A percentile compares a stretch with the other conserved stretches of the same genome.
Conservation (phyloP, 2,888 invertebrate species). For the Mimumesa dahlbomi region DNA sequence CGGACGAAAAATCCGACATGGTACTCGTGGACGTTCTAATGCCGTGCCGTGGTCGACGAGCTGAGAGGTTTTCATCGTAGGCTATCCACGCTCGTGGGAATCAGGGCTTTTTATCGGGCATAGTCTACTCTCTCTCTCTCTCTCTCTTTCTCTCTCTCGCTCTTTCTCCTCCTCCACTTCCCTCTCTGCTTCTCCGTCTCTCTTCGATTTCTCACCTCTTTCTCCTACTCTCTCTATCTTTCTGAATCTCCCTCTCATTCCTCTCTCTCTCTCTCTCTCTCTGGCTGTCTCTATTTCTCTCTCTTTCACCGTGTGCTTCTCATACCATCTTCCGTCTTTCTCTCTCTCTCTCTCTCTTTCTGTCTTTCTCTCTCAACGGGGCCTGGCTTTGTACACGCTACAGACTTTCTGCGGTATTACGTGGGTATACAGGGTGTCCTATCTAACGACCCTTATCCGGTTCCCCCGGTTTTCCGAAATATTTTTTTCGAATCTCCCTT, state of each 20-base stretch:
- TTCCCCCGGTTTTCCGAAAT: conserved; percentile 28
- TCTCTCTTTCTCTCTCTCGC: not conserved
- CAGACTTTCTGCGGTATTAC: conserved; percentile 54
- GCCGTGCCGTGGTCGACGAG: conserved; percentile 57
- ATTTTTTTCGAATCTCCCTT: not conserved
- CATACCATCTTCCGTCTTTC: conserved; percentile 21
- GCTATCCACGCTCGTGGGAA: conserved; percentile 69
- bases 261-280: conserved; percentile 1
- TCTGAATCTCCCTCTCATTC: conserved; percentile 20
- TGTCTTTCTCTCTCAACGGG: too few relatives aligned
- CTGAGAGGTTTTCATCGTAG: conserved; percentile 67
- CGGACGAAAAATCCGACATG: conserved; percentile 58
- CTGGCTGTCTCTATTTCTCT: conserved; percentile 3
- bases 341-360: conserved; percentile 22
- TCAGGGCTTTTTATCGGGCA: conserved; percentile 70
- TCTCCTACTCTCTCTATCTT: too few relatives aligned
- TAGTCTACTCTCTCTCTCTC: conserved; percentile 36
- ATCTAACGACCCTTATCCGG: conserved; percentile 45
- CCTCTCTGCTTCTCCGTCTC: not conserved
- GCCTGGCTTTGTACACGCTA: conserved; percentile 53
- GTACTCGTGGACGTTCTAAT: conserved; percentile 59
- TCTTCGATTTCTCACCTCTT: conserved; percentile 13
- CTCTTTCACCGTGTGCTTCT: conserved; percentile 3
- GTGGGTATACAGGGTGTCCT: conserved; percentile 51
- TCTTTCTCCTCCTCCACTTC: conserved; percentile 2